Base-by-base conservation (phyloP, 2,797 vertebrate genomes). In the Melanotaenia nigrans region DNA sequence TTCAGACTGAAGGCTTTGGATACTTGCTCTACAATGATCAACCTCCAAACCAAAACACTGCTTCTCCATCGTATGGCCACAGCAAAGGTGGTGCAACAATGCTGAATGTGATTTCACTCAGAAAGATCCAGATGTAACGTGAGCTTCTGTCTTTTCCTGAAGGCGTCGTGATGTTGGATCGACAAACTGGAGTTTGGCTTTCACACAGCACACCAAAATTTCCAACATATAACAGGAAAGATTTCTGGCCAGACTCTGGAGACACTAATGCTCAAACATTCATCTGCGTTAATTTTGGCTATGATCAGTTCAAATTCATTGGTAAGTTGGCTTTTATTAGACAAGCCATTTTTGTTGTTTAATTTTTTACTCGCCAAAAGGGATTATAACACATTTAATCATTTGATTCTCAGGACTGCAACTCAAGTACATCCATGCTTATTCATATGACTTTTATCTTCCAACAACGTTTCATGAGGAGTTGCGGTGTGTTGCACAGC, bases 11-110 rank as follows among this genome's bases (percentile, higher is more conserved):
- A 64, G 73, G 58, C 22, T 88, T 89, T 84, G 89, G 85, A 56
- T 90, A 78, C 68, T 57, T 91, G 10, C 85, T 91, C 20, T 90
- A 90, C 33, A 92, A 22, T 7, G 89, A 92, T 65, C 88, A 92
- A 40, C 89, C 85, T 64, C 83, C 84, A 73, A 0, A 30, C 0
- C 1, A 0, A 5, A 8, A 75, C 1, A 10, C 0, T 22, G 61
- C 36, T 65, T 0, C 81, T 28, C 0, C 47, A 7, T 89, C 89
- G 6, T 88, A 22, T 70, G 89, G 87, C 10, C 89, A 91, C 70
- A 87, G 86, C 73, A 91, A 91, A 85, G 89, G 89, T 91, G 25
- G 59, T 30, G 6, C 10, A 59, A 25, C 45, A 30, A 0, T 49
- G 9, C 57, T 45, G 1, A 53, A 32, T 14, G 24, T 28, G 35